These are phyloP conservation scores for Sinohyriopsis cumingii DNA, from an alignment of 2,888 invertebrate species.

Conservation along the genomic window DNA sequence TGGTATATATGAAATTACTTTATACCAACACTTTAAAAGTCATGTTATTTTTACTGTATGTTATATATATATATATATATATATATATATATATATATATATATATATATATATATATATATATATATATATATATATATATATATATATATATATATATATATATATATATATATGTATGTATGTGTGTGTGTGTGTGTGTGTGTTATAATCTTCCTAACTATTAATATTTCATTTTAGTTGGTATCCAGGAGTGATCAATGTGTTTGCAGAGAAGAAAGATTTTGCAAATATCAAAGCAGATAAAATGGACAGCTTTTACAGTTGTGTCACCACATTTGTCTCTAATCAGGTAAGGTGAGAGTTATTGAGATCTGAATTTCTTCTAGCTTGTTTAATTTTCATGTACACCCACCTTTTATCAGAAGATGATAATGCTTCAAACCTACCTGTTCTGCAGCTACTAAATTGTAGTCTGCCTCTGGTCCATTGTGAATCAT, in stretches of 20 bases:
- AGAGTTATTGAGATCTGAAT: not conserved
- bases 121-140: too few relatives aligned
- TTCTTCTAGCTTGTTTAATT: not conserved
- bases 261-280: slow-evolving; percentile 70
- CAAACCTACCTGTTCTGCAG: not conserved
- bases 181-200: too few relatives aligned
- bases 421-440: not conserved
- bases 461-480: not conserved
- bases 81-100: too few relatives aligned
- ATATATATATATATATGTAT: too few relatives aligned
- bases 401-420: not conserved
- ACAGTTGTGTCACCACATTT: slow-evolving; percentile 69
- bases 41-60: too few relatives aligned
- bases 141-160: too few relatives aligned
- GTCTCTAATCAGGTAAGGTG: slow-evolving; percentile 70
- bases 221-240: slow-evolving; percentile 35
- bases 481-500: too few relatives aligned
- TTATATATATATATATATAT: too few relatives aligned
- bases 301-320: slow-evolving; percentile 69
- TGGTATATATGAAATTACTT: too few relatives aligned
- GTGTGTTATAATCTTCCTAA: not conserved
- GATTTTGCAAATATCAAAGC: slow-evolving; percentile 58
- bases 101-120: too few relatives aligned
- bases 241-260: slow-evolving; percentile 70
- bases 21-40: too few relatives aligned